Conservation (phyloP, 2,797 vertebrate species). For the Cyclopterus lumpus region DNA sequence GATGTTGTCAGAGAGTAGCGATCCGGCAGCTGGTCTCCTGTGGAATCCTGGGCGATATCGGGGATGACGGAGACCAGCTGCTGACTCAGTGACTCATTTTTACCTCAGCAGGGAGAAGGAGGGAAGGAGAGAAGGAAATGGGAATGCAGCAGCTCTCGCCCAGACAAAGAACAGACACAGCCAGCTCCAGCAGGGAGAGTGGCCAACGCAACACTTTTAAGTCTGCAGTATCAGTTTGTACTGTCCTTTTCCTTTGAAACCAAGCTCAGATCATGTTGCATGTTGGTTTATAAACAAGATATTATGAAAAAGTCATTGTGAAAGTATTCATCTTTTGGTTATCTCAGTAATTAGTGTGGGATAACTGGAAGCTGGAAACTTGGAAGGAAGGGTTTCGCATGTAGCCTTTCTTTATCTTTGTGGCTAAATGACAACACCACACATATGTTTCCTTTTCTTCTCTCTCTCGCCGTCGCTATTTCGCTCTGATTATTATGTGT, state of each 20-base stretch:
- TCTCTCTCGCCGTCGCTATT: slow-evolving; percentile 9
- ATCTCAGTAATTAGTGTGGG: slow-evolving; percentile 9
- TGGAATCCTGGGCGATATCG: slow-evolving; percentile 78
- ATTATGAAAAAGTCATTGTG: slow-evolving; percentile 14
- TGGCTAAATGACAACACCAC: slow-evolving; percentile 3
- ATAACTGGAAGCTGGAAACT: slow-evolving; percentile 9
- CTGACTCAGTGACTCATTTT: slow-evolving; percentile 85
- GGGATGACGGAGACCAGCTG: slow-evolving; percentile 83
- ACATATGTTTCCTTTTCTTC: slow-evolving; percentile 15
- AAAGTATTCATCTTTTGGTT: slow-evolving; percentile 30
- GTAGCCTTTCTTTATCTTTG: slow-evolving; percentile 33
- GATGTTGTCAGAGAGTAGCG: slow-evolving; percentile 66
- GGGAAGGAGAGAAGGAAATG: slow-evolving; percentile 63
- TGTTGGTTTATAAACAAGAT: slow-evolving; percentile 49
- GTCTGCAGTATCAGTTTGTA: slow-evolving; percentile 48
- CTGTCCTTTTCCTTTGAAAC: slow-evolving; percentile 20
- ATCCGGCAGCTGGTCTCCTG: slow-evolving; percentile 54
- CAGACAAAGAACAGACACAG: slow-evolving; percentile 74
- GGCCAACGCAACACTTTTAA: slow-evolving; percentile 57
- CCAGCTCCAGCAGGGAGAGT: slow-evolving; percentile 40
- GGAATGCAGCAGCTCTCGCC: slow-evolving; percentile 57
- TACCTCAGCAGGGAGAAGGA: slow-evolving; percentile 72
- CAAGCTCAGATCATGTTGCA: slow-evolving; percentile 1
- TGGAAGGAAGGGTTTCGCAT: neutral
- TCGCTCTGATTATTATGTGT: slow-evolving; percentile 16